These are phyloP conservation scores for Drosophila anceps DNA, from an alignment of 2,888 invertebrate species.

Conservation along the genomic window DNA sequence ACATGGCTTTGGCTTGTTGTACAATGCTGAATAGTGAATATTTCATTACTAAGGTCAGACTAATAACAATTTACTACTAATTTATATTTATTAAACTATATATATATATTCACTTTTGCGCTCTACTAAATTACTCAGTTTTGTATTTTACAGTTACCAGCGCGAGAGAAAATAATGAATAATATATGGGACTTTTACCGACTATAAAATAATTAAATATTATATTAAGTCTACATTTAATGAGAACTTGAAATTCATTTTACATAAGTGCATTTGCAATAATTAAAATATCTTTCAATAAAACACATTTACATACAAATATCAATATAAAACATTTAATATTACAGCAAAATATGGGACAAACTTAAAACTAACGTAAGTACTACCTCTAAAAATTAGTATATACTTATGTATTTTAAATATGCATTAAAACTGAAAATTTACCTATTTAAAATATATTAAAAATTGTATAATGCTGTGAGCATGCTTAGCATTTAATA, in stretches of 20 bases:
- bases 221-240: conserved; percentile 13
- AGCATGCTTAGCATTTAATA: background rate
- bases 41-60: background rate
- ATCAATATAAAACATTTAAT: background rate
- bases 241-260: background rate
- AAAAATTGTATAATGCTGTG: background rate
- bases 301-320: background rate
- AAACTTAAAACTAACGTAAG: no score
- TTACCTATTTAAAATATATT: background rate
- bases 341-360: background rate
- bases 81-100: background rate
- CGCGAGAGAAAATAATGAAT: background rate
- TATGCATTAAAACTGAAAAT: no score
- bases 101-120: background rate
- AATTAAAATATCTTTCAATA: background rate
- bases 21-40: background rate
- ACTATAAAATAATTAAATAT: conserved; percentile 14
- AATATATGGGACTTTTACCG: conserved; percentile 2
- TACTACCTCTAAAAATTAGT: no score
- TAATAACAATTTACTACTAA: background rate
- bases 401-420: no score
- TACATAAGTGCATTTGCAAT: background rate
- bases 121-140: background rate
- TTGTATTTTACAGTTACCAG: conserved; percentile 28
- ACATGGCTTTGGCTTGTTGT: background rate